These are phyloP conservation scores for Petaurus breviceps DNA, from an alignment of 2,113 vertebrate species.

Conservation along the genomic window DNA sequence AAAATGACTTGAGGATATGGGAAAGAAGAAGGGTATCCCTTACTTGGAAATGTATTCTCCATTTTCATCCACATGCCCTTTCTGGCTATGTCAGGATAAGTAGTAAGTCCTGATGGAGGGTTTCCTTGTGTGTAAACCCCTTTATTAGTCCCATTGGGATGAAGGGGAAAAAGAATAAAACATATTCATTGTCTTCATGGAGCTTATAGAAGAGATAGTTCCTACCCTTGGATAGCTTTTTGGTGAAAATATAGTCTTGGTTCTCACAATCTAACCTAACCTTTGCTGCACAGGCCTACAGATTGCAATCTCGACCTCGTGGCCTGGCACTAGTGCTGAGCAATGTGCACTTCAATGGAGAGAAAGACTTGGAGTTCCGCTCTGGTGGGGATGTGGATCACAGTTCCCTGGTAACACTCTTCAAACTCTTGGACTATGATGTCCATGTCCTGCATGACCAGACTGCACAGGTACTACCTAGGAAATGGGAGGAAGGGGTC, in stretches of 20 bases:
- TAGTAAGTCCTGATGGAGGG: background rate
- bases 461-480: constrained; percentile 88
- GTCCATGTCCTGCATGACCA: constrained; percentile 87
- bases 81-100: background rate
- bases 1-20: background rate
- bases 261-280: background rate
- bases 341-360: constrained; percentile 90
- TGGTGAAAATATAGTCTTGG: background rate
- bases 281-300: constrained; percentile 88
- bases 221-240: background rate
- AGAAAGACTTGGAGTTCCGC: constrained; percentile 91
- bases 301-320: constrained; percentile 89
- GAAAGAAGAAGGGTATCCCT: background rate
- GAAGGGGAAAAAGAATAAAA: background rate
- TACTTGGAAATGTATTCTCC: background rate
- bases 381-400: constrained; percentile 95
- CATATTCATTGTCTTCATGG: background rate
- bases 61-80: background rate
- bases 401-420: constrained; percentile 88
- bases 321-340: constrained; percentile 94
- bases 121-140: background rate
- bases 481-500: background rate
- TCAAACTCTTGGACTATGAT: constrained; percentile 90
- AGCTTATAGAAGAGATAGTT: constrained; percentile 7
- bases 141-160: background rate